Conservation (phyloP, 35 echinoderm and acorn worm species). For the Holothuria glaberrima region DNA sequence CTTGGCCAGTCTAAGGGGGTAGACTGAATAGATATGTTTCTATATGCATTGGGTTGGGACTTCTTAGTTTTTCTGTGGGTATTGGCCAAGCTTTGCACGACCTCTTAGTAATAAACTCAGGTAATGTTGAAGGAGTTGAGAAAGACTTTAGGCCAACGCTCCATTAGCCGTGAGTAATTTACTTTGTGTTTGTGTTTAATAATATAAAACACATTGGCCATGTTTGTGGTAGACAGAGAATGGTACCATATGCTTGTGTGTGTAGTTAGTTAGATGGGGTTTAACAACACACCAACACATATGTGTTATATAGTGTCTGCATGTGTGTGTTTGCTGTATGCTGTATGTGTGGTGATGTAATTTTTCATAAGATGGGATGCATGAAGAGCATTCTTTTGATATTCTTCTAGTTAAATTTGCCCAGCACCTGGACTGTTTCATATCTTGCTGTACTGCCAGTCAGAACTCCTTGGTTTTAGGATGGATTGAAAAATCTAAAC, state of each 20-base stretch:
- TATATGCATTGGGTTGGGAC: neutral
- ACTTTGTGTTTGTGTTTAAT: neutral
- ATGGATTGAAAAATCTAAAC: conserved; percentile 94
- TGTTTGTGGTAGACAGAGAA: neutral
- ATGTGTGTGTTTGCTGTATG: too few species aligned
- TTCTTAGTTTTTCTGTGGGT: neutral
- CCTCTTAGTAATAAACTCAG: neutral
- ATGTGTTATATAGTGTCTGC: too few species aligned
- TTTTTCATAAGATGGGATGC: too few species aligned
- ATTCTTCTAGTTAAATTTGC: conserved; percentile 85
- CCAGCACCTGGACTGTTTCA: conserved; percentile 88
- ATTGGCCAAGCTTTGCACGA: neutral
- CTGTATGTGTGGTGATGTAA: too few species aligned
- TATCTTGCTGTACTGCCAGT: conserved; percentile 90
- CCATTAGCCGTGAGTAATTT: too few species aligned
- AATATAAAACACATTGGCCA: neutral
- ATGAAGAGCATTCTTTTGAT: neutral
- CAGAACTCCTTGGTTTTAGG: conserved; percentile 91
- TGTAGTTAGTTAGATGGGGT: too few species aligned
- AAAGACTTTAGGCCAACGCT: neutral
- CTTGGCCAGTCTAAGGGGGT: too few species aligned
- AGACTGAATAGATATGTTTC: too few species aligned
- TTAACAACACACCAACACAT: too few species aligned
- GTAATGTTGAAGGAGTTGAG: neutral
- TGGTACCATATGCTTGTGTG: neutral